phyloP scores from a whole-genome alignment of 2,888 invertebrate genomes.

The Rhodophaea formosa region DNA sequence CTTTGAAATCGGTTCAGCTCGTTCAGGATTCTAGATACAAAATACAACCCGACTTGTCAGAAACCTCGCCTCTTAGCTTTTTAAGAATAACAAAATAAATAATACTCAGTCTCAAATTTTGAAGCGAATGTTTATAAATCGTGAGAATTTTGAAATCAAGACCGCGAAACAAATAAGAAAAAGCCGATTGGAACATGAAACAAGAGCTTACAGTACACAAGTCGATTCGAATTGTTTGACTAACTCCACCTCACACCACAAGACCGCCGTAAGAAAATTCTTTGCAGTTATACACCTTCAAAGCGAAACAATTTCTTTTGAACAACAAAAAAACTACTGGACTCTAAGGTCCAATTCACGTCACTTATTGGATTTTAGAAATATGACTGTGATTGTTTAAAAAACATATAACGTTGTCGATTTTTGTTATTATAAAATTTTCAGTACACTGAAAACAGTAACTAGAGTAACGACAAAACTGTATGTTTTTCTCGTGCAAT shows the following conservation, averaged over 20 bases:
- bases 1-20: too few relatives aligned
- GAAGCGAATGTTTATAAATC: neutral
- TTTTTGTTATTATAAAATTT: too few relatives aligned
- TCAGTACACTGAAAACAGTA: too few relatives aligned
- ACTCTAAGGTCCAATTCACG: too few relatives aligned
- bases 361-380: too few relatives aligned
- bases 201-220: neutral
- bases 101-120: neutral
- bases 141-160: neutral
- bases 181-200: slow-evolving; percentile 1
- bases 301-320: neutral
- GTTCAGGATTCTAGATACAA: too few relatives aligned
- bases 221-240: slow-evolving; percentile 8
- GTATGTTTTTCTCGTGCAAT: too few relatives aligned
- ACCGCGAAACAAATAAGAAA: neutral
- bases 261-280: neutral
- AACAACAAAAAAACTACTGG: too few relatives aligned
- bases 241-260: neutral
- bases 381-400: too few relatives aligned
- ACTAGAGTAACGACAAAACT: too few relatives aligned
- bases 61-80: neutral
- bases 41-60: too few relatives aligned
- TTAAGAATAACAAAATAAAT: neutral
- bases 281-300: neutral
- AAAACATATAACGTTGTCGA: too few relatives aligned